phyloP scores from a whole-genome alignment of 2,888 invertebrate genomes.

The Ophioninae sp. region DNA sequence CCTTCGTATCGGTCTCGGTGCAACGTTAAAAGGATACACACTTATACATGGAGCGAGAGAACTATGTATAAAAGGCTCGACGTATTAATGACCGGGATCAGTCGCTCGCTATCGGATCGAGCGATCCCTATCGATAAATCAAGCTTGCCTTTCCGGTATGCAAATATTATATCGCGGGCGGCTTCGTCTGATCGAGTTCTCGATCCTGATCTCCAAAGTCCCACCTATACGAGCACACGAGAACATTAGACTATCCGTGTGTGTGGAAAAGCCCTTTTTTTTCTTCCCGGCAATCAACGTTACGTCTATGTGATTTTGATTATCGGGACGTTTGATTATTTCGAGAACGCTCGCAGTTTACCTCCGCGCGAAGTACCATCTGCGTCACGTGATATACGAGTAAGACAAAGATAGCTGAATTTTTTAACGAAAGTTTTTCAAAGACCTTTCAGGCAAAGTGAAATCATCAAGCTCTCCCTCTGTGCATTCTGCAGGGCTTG shows the following conservation, averaged over 20 bases:
- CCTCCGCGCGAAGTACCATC: too few species aligned
- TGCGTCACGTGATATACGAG: too few species aligned
- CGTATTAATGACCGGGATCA: constrained; percentile 69
- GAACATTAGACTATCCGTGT: neutral
- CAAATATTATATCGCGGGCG: constrained; percentile 68
- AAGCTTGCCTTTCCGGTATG: constrained; percentile 70
- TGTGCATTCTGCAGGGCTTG: too few species aligned
- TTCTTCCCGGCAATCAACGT: too few species aligned
- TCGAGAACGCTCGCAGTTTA: too few species aligned
- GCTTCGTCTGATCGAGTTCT: constrained; percentile 64
- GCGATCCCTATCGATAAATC: constrained; percentile 69
- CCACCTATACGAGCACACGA: neutral
- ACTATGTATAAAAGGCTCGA: constrained; percentile 40
- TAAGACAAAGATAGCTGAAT: too few species aligned
- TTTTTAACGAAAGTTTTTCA: too few species aligned
- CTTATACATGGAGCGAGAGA: constrained; percentile 13
- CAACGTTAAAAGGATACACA: neutral
- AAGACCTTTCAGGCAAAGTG: too few species aligned
- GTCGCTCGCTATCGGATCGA: constrained; percentile 61
- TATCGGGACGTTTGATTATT: too few species aligned
- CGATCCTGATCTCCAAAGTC: constrained; percentile 48
- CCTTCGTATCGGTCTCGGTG: constrained; percentile 26
- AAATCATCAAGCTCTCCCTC: too few species aligned
- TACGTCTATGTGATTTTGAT: too few species aligned
- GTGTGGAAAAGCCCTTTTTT: neutral